These are phyloP conservation scores for Sipha maydis DNA, from an alignment of 2,888 invertebrate genomes.

Conservation along the genomic window DNA sequence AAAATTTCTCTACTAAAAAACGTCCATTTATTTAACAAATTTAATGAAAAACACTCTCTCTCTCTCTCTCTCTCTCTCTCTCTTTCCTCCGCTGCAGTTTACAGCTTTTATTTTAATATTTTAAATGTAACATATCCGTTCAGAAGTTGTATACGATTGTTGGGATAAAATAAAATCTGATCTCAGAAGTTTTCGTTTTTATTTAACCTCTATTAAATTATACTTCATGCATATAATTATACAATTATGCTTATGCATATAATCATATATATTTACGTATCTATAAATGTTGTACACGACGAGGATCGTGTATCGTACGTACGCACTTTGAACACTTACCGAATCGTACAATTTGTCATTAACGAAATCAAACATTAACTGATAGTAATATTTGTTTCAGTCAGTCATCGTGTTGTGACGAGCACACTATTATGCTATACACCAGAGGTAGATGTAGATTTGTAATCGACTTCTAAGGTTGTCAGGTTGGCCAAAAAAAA, in stretches of 20 bases:
- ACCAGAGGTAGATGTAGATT: no score
- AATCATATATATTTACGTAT: neutral
- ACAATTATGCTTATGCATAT: neutral
- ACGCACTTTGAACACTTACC: no score
- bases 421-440: no score
- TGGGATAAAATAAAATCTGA: conserved; percentile 60
- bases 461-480: no score
- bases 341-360: neutral
- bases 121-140: conserved; percentile 57
- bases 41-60: neutral
- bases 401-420: no score
- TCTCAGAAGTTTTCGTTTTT: conserved; percentile 54
- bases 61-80: neutral
- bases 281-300: neutral
- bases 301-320: neutral
- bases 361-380: neutral
- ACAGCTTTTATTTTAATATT: conserved; percentile 28
- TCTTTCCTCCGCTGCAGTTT: conserved; percentile 2
- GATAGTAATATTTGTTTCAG: no score
- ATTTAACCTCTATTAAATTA: neutral
- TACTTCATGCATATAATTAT: neutral
- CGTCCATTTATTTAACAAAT: conserved; percentile 24
- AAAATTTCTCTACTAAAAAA: conserved; percentile 31
- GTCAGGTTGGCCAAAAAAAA: no score
- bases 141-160: conserved; percentile 60